Percentiles rank a stretch among this genome's conserved stretches.
These are phyloP conservation scores for Hesperophylax magnus DNA, from an alignment of 1,140 invertebrate species.

Conservation along the genomic window DNA sequence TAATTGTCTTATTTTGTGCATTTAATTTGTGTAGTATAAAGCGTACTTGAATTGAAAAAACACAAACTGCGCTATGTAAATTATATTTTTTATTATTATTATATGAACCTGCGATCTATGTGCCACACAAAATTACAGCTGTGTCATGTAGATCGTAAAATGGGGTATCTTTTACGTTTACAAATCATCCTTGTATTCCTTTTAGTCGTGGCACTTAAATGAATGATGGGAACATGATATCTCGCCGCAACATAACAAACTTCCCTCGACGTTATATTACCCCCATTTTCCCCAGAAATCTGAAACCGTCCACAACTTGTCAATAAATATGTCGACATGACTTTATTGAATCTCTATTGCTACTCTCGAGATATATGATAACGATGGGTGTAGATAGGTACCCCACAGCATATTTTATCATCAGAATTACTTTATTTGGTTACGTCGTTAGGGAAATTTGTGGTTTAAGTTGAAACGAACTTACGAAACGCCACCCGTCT, in stretches of 20 bases:
- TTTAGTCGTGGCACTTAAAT: too few relatives aligned
- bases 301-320: not conserved
- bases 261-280: not conserved
- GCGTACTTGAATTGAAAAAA: too few relatives aligned
- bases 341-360: constrained; percentile 27
- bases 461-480: constrained; percentile 25
- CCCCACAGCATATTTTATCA: constrained; percentile 16
- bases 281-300: not conserved
- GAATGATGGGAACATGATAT: too few relatives aligned
- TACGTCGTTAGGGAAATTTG: constrained; percentile 39
- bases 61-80: too few relatives aligned
- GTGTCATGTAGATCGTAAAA: too few relatives aligned
- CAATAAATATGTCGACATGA: constrained; percentile 29
- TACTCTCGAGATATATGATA: constrained; percentile 26
- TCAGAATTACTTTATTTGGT: constrained; percentile 27
- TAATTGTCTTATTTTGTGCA: too few relatives aligned
- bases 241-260: not conserved
- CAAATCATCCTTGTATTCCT: too few relatives aligned
- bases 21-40: too few relatives aligned
- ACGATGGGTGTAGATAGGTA: constrained; percentile 1
- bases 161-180: too few relatives aligned
- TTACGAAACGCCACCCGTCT: not conserved
- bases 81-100: too few relatives aligned
- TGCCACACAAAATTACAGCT: too few relatives aligned
- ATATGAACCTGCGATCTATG: too few relatives aligned